phyloP scores from a whole-genome alignment of 2,113 vertebrate genomes.

The Pelmatolapia mariae region DNA sequence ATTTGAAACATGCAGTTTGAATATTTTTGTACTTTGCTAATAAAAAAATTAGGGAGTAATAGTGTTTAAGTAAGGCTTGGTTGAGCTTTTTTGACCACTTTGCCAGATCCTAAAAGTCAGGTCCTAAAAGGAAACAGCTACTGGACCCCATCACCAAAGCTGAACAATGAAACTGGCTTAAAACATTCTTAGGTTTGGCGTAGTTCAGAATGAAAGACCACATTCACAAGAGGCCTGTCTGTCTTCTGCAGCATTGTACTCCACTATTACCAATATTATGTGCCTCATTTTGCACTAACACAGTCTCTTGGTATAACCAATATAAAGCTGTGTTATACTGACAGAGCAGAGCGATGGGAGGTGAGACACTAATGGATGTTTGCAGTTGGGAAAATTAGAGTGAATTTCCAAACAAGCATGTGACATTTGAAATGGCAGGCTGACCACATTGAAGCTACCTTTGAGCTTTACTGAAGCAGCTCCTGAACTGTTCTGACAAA shows the following conservation, averaged over 20 bases:
- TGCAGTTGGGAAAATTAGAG: background rate
- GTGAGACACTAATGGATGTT: constrained; percentile 3
- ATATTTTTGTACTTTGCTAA: background rate
- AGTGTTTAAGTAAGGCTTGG: background rate
- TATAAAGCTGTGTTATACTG: background rate
- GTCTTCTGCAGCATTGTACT: background rate
- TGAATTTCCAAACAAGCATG: background rate
- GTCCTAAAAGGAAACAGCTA: background rate
- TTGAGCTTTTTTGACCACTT: background rate
- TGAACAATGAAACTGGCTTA: background rate
- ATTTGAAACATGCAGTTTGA: background rate
- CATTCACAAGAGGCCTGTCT: background rate
- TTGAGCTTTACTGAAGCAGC: background rate
- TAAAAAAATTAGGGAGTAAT: background rate
- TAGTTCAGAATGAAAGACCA: background rate
- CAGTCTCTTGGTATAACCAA: background rate
- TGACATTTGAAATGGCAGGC: constrained; percentile 2
- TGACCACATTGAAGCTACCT: background rate
- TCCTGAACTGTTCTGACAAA: background rate
- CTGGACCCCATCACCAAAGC: background rate
- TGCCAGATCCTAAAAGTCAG: background rate
- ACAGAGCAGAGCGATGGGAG: background rate
- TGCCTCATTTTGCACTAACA: background rate
- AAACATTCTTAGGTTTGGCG: background rate
- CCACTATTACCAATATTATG: background rate